Base-by-base conservation (phyloP, 2,888 invertebrate genomes). In the Papilio protenor region DNA sequence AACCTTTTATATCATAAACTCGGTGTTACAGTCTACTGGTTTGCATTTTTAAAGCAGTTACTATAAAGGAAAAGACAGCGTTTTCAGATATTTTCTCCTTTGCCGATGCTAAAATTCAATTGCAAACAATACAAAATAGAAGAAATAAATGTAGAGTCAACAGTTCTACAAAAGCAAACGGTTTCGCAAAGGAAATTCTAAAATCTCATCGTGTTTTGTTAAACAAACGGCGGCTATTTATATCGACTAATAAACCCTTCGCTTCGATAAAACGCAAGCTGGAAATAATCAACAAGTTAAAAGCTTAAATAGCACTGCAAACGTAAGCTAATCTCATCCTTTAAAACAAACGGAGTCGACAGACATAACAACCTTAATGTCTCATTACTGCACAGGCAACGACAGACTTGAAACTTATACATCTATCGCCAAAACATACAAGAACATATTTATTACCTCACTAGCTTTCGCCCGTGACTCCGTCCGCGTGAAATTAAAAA, bases 211-310 rank as follows among this genome's bases (percentile, higher is more conserved):
- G 57, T 49, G 59, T 47, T 76, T 71, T 57, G 66, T 66, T 47
- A 69, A 27, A 33, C 74, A 77, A 74, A 52, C 74, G 45, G 18
- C 18, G 21, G 47, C 74, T 75, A 77, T 77, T 77, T 70, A 70
- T 70, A 75, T 16, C 49, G 21, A 61, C 74, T 74, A 70, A 74
- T 77, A 77, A 77, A 74, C 70, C 73, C 16, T 33, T 47, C 21
- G 74, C 70, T 75, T 73, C 61, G 73, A 77, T 77, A 71, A 71
- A 75, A 70, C 52, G 70, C 49, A 71, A 71, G 59, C 74, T 49
- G 77, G 33, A 70, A 71, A 70, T 77, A 75, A 61, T 75, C 77
- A 77, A 77, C 74, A 77, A 77, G 77, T 78, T 71, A 21, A 70
- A 74, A 74, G 74, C 40, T 74, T 71, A 45, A 45, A 66, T 66